phyloP scores from a whole-genome alignment of 1,140 invertebrate genomes.

The Eupeodes corollae region DNA sequence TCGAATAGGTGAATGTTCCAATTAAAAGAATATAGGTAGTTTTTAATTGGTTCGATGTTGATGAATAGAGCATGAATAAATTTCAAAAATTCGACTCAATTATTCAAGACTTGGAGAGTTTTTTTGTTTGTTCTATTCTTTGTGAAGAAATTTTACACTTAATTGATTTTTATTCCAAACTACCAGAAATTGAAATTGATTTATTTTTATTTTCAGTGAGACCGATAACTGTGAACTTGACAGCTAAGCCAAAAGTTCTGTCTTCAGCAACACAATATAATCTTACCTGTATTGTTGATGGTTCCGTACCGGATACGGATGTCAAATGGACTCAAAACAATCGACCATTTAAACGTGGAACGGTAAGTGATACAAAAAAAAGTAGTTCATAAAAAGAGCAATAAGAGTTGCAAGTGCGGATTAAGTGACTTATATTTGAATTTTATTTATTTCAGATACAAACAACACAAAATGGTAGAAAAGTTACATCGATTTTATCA shows the following conservation, averaged over 20 bases:
- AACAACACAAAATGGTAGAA: slow-evolving; percentile 51
- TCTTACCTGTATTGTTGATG: slow-evolving; percentile 63
- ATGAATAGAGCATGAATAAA: not conserved
- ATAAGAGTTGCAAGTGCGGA: no score
- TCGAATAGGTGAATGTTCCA: no score
- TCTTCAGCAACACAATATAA: slow-evolving; percentile 66
- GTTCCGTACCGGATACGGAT: slow-evolving; percentile 71
- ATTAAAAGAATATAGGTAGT: no score
- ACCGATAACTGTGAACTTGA: slow-evolving; percentile 60
- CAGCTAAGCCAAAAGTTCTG: slow-evolving; percentile 59
- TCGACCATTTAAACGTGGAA: slow-evolving; percentile 55
- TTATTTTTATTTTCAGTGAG: slow-evolving; percentile 45
- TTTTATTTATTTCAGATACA: slow-evolving; percentile 41
- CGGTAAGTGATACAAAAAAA: slow-evolving; percentile 48
- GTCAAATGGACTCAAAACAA: slow-evolving; percentile 74
- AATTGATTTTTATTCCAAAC: not conserved
- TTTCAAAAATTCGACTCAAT: not conserved
- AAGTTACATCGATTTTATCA: slow-evolving; percentile 63
- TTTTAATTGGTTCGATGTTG: not conserved
- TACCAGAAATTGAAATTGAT: no score
- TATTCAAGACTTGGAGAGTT: no score
- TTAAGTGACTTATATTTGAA: no score
- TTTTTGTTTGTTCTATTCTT: no score
- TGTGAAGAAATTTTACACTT: no score
- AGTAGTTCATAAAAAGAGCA: no score